Evolutionary conservation across 2,888 invertebrate genomes (phyloP).

Genomic region (Cenopis cana): DNA sequence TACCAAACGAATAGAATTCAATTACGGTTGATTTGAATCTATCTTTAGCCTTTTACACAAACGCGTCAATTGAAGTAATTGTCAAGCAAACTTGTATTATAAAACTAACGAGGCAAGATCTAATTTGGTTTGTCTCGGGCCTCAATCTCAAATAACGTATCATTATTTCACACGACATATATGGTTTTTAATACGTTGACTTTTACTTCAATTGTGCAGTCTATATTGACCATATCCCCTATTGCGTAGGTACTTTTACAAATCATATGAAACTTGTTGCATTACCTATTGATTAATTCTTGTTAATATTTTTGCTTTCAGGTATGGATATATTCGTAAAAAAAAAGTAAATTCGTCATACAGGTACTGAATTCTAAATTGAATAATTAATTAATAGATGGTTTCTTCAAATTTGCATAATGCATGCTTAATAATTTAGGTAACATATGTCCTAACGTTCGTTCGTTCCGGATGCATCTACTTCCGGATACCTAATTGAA

Average conservation of each 20-base stretch:
- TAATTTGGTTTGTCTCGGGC: not conserved
- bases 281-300: slow-evolving; percentile 16
- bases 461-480: too few relatives aligned
- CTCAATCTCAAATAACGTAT: slow-evolving; percentile 20
- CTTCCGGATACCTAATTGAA: too few relatives aligned
- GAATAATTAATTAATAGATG: too few relatives aligned
- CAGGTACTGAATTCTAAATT: too few relatives aligned
- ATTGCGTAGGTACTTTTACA: slow-evolving; percentile 7
- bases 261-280: not conserved
- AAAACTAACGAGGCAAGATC: not conserved
- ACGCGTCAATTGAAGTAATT: slow-evolving; percentile 12
- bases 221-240: not conserved
- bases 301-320: slow-evolving; percentile 24
- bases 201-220: slow-evolving; percentile 27
- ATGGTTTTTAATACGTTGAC: slow-evolving; percentile 22
- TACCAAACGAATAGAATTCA: not conserved
- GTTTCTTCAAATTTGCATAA: too few relatives aligned
- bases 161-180: slow-evolving; percentile 16
- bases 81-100: slow-evolving; percentile 19
- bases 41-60: slow-evolving; percentile 2
- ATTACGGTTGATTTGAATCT: not conserved
- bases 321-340: slow-evolving; percentile 19
- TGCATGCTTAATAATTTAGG: too few relatives aligned
- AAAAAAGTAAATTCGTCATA: too few relatives aligned
- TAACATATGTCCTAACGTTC: too few relatives aligned